Base-by-base conservation (phyloP, 2,888 invertebrate species). In the Dilophus febrilis region DNA sequence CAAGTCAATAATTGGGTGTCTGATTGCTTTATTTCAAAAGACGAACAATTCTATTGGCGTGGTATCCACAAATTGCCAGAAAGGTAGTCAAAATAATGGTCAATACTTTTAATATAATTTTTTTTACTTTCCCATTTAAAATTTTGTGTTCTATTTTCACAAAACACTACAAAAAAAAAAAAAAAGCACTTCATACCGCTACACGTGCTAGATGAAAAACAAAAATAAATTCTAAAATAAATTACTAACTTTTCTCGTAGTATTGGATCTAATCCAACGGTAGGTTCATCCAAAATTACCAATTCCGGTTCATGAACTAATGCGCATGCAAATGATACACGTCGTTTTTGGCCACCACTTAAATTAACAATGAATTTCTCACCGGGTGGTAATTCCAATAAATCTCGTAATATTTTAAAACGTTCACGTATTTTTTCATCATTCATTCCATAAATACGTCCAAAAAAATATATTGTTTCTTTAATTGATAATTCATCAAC, bases 251-350 rank as follows among this genome's bases (percentile, higher is more conserved):
- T 75, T 59, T 84, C 81, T 57, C 87, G 70, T 40, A 92, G 63
- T 46, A 91, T 71, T 1, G 91, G 91, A 65, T 92, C 92, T 42
- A 92, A 68, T 0, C 91, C 92, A n/a, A 90, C 91, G 0, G 91
- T 92, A 0, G 91, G 91, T 55, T 92, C 92, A 53, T 92, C 92
- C 50, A 92, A 61, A 44, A 92, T 88, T 22, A 92, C 65, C 26
- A 92, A 61, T 56, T 88, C 83, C 0, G 92, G 91, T 48, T 80
- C 81, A 53, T 91, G 90, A 0, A 92, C 72, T 53, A 92, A 64
- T 1, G 91, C 86, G 5, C 83, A 84, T 1, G 90, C 88, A 47
- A 92, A 74, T 0, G 91, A 91, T 0, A 91, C 80, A 38, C 92
- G 66, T 44, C 92, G 66, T 61, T 88, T 86, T 58, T 92, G 91